Base-by-base conservation (phyloP, 1,140 invertebrate species). In the Trichoplusia ni region DNA sequence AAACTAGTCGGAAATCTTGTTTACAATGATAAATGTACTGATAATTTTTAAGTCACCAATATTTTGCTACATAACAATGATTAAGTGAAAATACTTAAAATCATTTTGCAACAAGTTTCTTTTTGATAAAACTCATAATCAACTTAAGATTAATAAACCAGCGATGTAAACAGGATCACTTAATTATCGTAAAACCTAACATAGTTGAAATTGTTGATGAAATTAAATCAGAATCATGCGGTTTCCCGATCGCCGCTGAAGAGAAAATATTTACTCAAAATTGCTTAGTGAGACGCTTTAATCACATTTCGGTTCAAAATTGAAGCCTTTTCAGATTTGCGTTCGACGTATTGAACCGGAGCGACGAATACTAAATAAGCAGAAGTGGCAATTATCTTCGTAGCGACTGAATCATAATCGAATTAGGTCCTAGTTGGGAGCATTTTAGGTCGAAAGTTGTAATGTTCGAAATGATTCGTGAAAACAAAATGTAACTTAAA, bases 271-370 rank as follows among this genome's bases (percentile, higher is more conserved):
- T 59, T 59, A 46, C 40, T 59, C 40, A 19, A 42, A 54, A 44
- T 44, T 33, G 27, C 40, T 59, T 29, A 59, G 18, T 27, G 40
- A 21, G 37, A 56, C n/a, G 40, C 25, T 23, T 19, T 60, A 60
- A 47, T 60, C 31, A 46, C 27, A 60, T 79, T 82, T 75, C 68
- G 70, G 42, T 75, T 79, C 16, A 73, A 74, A 82, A 78, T 82
- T 80, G 69, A 76, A 76, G 67, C 69, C 77, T 77, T 80, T 80
- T 69, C 74, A 75, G 53, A 67, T 95, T 18, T 92, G 92, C 25
- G 25, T 40, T 18, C 35, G 13, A 29, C 21, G 35, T 38, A 56
- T 40, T 16, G 67, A 68, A 72, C 63, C 59, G 56, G 42, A 65
- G 65, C 72, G 60, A 68, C 64, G 68, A 69, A 74, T 72, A 62